Conservation (phyloP, 2,113 vertebrate genomes). For the Patagioenas fasciata region DNA sequence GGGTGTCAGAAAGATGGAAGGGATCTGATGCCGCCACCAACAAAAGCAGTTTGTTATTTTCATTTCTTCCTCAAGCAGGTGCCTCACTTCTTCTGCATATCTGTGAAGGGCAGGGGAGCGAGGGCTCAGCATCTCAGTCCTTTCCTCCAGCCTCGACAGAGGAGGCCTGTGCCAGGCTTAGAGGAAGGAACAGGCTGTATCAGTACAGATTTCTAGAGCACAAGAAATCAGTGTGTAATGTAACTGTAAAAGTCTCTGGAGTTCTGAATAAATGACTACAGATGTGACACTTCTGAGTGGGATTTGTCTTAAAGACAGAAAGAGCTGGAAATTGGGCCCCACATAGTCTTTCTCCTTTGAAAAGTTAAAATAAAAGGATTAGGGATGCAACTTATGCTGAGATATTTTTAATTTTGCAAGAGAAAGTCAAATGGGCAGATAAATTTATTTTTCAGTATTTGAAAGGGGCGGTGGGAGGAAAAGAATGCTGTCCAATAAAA, state of each 20-base stretch:
- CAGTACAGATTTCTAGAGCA: background rate
- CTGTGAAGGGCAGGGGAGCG: background rate
- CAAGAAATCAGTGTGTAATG: background rate
- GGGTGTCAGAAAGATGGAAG: background rate
- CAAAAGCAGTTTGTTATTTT: background rate
- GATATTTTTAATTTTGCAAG: background rate
- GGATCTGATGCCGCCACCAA: background rate
- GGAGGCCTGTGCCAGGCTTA: background rate
- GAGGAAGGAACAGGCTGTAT: background rate
- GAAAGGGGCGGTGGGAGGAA: background rate
- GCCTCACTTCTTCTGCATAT: background rate
- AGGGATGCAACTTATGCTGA: background rate
- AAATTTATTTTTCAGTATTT: background rate
- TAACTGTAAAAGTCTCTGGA: background rate
- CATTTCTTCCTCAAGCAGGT: background rate
- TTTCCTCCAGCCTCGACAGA: background rate
- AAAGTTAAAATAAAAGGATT: background rate
- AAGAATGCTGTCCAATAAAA: background rate
- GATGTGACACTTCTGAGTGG: background rate
- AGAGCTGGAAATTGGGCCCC: background rate
- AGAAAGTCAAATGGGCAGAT: background rate
- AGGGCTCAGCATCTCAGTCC: background rate
- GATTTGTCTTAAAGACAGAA: background rate
- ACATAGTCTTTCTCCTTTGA: background rate
- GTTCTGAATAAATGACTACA: background rate